Base-by-base conservation (phyloP, 2,797 vertebrate species). In the Pyrrhura leucotis region DNA sequence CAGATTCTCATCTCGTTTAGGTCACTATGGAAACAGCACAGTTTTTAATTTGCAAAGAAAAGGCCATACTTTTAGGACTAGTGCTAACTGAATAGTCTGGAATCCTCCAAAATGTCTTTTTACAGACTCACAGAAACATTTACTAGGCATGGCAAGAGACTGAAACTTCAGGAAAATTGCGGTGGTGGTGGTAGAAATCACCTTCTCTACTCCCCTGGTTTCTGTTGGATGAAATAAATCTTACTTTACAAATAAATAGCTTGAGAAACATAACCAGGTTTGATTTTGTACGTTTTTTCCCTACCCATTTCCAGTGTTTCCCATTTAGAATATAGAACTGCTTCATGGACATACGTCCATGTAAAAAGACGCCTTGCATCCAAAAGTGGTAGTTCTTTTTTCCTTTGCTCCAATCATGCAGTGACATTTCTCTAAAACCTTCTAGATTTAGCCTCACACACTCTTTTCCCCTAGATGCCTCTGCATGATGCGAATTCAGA, bases 341-440 rank as follows among this genome's bases (percentile, higher is more conserved):
- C 82, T 35, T 89, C 28, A 73, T 45, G 31, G 69, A 84, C 23
- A 44, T 12, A 37, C 6, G 1, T 10, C 54, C n/a, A 10, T 4
- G 2, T 12, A 74, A 15, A 66, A 69, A 92, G 40, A 19, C 6
- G 50, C 5, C 63, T 87, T 33, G 78, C n/a, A 42, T 42, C 31
- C 0, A 1, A 44, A 71, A 80, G 74, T 0, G 1, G 28, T 4
- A 51, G 6, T 4, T 47, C 59, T 59, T 59, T 42, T 67, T 91
- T 47, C n/a, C 69, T 75, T 90, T 92, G 45, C 28, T 88, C 18
- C 48, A 79, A 17, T 84, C 28, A 91, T 83, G 92, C 86, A 95
- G 42, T 21, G 26, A 50, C 63, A 94, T 95, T 97, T 97, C 96
- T 96, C 59, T 12, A 72, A 92, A 68, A 85, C 53, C 29, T 95